These are phyloP conservation scores for Microtus richardsoni DNA, from an alignment of 2,113 vertebrate species.

Conservation along the genomic window DNA sequence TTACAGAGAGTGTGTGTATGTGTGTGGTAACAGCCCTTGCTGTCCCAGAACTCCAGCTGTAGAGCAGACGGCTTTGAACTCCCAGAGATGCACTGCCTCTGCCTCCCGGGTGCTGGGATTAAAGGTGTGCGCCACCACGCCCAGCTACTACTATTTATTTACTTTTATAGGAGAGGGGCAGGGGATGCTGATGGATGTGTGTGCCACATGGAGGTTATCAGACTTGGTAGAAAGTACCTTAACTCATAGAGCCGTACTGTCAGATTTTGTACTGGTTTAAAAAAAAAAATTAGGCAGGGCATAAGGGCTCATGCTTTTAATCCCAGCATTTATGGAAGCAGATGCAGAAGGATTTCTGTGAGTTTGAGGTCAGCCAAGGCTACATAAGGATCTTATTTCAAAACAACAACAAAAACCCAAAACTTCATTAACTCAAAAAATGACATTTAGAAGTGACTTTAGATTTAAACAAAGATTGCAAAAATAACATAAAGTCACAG, in stretches of 20 bases:
- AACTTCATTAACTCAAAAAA: background rate
- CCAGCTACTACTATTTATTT: background rate
- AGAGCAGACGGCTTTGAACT: background rate
- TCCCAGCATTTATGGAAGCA: background rate
- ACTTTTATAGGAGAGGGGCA: background rate
- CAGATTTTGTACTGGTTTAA: background rate
- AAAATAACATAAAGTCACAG: background rate
- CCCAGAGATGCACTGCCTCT: background rate
- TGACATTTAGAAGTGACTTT: conserved; percentile 38
- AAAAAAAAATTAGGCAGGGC: background rate
- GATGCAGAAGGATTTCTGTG: background rate
- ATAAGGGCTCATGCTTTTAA: background rate
- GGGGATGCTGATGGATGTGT: background rate
- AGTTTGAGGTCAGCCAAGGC: background rate
- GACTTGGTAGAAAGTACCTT: background rate
- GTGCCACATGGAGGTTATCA: background rate
- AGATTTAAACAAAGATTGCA: conserved; percentile 17
- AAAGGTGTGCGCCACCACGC: background rate
- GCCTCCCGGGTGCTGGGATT: background rate
- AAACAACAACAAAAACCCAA: background rate
- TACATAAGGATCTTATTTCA: background rate
- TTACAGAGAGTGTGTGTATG: background rate
- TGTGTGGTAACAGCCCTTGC: background rate
- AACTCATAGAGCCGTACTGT: background rate
- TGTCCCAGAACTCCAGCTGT: background rate